Conservation (phyloP, 1,140 invertebrate genomes). For the Chelonus insularis region DNA sequence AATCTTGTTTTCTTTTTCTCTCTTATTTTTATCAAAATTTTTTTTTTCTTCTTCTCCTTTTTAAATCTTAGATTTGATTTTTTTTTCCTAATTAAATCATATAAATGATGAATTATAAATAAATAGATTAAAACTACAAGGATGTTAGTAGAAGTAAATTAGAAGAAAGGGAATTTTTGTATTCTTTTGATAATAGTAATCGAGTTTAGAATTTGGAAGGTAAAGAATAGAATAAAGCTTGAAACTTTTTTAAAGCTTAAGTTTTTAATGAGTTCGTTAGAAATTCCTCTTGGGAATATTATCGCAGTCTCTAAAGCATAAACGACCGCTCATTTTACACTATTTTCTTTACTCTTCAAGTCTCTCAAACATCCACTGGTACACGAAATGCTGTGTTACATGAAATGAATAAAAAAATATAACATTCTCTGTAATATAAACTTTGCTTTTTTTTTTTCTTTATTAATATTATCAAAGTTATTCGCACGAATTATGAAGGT, state of each 20-base stretch:
- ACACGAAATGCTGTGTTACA: no score
- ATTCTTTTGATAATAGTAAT: background rate
- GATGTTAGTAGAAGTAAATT: no score
- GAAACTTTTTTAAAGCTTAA: background rate
- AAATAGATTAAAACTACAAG: no score
- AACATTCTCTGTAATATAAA: no score
- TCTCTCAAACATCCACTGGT: no score
- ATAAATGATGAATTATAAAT: no score
- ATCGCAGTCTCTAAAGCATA: background rate
- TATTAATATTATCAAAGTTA: no score
- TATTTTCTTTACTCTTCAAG: conserved; percentile 5
- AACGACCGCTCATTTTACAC: background rate
- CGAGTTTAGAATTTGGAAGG: background rate
- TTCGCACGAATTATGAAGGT: no score
- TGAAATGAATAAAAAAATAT: no score
- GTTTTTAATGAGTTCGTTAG: conserved; percentile 20
- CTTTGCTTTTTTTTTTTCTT: no score
- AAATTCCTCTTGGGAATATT: conserved; percentile 5
- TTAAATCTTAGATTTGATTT: background rate
- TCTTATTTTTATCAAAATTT: background rate
- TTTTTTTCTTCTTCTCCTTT: background rate
- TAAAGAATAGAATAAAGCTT: conserved; percentile 1
- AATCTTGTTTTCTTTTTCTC: background rate
- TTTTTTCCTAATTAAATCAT: background rate
- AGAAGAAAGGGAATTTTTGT: background rate